These are phyloP conservation scores for Aelia acuminata DNA, from an alignment of 2,888 invertebrate species.

Conservation along the genomic window DNA sequence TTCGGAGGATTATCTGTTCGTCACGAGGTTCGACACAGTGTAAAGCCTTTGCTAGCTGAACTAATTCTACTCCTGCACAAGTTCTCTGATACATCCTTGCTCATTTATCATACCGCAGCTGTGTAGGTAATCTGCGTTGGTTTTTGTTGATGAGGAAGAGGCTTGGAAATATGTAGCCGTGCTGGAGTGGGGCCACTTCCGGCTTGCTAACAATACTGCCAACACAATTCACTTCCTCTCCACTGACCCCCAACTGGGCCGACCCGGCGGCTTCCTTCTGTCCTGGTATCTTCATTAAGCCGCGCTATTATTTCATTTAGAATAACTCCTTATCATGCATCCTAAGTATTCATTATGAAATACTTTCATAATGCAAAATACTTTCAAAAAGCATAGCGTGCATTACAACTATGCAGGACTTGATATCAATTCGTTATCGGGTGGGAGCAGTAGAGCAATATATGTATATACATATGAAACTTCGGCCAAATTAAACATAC, in stretches of 20 bases:
- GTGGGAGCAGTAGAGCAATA: no score
- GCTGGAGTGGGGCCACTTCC: constrained; percentile 14
- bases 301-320: neutral
- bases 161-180: constrained; percentile 24
- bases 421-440: no score
- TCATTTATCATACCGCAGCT: neutral
- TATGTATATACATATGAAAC: no score
- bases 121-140: neutral
- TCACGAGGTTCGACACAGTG: no score
- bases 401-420: no score
- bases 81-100: neutral
- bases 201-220: constrained; percentile 14
- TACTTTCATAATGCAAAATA: no score
- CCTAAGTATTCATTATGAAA: no score
- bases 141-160: constrained; percentile 44
- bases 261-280: neutral
- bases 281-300: neutral
- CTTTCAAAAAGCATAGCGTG: no score
- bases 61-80: neutral
- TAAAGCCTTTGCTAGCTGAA: no score
- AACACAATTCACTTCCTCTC: constrained; percentile 52
- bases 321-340: no score
- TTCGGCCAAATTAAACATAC: no score
- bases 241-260: constrained; percentile 54
- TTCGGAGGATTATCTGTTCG: no score